phyloP scores from a whole-genome alignment of 2,113 vertebrate genomes.

The Aleadryas rufinucha region DNA sequence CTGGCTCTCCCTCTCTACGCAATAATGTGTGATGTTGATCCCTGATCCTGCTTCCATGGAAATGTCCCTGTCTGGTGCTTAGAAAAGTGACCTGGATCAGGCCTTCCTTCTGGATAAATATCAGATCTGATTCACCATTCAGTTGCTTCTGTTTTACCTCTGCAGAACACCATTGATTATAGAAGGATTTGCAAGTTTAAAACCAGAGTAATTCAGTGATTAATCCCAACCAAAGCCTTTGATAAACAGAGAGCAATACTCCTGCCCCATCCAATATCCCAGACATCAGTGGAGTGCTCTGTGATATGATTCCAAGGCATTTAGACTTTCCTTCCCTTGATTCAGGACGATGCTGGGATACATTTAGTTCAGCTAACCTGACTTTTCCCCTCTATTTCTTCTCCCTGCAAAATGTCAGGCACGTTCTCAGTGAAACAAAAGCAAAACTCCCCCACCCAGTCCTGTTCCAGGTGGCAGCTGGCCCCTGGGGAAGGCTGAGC shows the following conservation, averaged over 20 bases:
- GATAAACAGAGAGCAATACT: neutral
- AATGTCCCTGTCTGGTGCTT: neutral
- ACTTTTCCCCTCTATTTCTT: neutral
- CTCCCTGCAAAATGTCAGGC: neutral
- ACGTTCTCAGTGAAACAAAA: neutral
- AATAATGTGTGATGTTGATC: neutral
- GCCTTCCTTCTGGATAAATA: slow-evolving; percentile 28
- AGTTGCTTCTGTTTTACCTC: slow-evolving; percentile 6
- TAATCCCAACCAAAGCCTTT: slow-evolving; percentile 14
- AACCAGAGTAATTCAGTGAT: slow-evolving; percentile 16
- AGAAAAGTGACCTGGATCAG: neutral
- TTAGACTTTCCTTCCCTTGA: neutral
- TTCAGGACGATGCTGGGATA: neutral
- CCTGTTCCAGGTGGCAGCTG: neutral
- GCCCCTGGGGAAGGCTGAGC: neutral
- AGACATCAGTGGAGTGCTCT: neutral
- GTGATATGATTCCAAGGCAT: neutral
- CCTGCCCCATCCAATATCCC: neutral
- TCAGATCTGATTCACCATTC: slow-evolving; percentile 8
- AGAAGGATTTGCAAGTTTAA: slow-evolving; percentile 29
- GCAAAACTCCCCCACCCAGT: neutral
- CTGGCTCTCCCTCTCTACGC: neutral
- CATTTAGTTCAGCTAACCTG: neutral
- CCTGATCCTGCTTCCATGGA: neutral
- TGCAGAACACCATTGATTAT: neutral